Evolutionary conservation across 2,888 invertebrate species (phyloP).

Genomic region (Linnaemya tessellans): DNA sequence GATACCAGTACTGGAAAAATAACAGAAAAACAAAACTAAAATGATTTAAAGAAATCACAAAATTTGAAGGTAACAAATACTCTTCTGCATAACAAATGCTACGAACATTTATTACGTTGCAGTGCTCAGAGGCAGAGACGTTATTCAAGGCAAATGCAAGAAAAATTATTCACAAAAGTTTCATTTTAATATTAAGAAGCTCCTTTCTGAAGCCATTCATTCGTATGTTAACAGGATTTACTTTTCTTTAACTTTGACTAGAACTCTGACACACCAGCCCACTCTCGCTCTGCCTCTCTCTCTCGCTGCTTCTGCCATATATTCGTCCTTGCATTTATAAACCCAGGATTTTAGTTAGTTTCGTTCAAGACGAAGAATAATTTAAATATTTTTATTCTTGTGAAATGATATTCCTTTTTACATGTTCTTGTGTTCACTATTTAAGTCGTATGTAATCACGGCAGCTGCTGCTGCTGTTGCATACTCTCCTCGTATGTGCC

Average conservation of each 20-base stretch:
- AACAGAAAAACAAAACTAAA: not conserved
- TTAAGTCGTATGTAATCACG: slow-evolving; percentile 50
- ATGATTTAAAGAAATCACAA: slow-evolving; percentile 28
- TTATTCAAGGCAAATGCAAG: slow-evolving; percentile 23
- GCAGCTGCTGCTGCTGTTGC: slow-evolving; percentile 54
- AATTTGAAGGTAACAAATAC: slow-evolving; percentile 53
- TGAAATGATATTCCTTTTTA: slow-evolving; percentile 40
- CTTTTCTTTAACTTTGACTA: slow-evolving; percentile 46
- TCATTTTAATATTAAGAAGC: slow-evolving; percentile 25
- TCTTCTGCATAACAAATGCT: slow-evolving; percentile 61
- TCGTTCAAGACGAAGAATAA: slow-evolving; percentile 34
- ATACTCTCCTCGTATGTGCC: no score
- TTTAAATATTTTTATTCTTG: slow-evolving; percentile 63
- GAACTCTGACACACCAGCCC: not conserved
- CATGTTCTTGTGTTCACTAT: not conserved
- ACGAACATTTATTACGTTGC: slow-evolving; percentile 55
- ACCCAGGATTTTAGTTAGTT: not conserved
- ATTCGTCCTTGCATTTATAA: not conserved
- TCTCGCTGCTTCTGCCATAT: no score
- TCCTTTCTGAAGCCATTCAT: slow-evolving; percentile 42
- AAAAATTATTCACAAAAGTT: slow-evolving; percentile 41
- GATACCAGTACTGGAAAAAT: not conserved
- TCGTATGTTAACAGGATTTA: slow-evolving; percentile 62
- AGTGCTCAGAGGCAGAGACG: not conserved
- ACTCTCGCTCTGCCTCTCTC: not conserved